Evolutionary conservation across 2,888 invertebrate genomes (phyloP), one percentile per base, ranked within the genome.

Genomic region (Ypsolopha sequella): DNA sequence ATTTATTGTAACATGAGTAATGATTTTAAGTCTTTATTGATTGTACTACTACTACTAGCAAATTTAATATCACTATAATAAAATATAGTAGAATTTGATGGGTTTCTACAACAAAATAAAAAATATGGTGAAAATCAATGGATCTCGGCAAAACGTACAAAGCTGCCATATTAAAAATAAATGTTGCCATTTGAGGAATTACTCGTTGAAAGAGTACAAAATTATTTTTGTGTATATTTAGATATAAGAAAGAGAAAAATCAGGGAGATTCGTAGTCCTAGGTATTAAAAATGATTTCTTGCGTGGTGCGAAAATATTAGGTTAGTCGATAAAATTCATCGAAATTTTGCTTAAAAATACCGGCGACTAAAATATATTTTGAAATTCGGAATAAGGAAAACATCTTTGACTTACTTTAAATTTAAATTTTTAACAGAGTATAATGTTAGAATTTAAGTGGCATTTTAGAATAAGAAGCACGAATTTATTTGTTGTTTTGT

Each of bases 201-300:
- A 79, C 81, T 85, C 82, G 79, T 77, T 76, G 68, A 64, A 72
- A 82, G 85, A 86, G 86, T 86, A 85, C 86, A 86, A 86, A 84
- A 85, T 82, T 85, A 84, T 85, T 84, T 79, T 86, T 84, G 80
- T 84, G 81, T 81, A 86, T 82, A 85, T 71, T 77, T 80, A 81
- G 80, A 67, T 68, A 56, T 85, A 85, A 86, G 85, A 76, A 70
- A 78, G 74, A 33, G 48, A 78, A 80, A 82, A 85, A 85, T 85
- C 85, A 85, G 85, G 86, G 84, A 84, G 84, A 73, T 70, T 78
- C 63, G 35, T 84, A 80, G 78, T 64, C 61, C 74, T 77, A 81
- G 79, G 65, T 73, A 73, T 69, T 45, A 70, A 76, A 72, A 70
- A 69, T 61, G 61, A 68, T 70, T 80, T 81, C 77, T 81, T 80